phyloP scores from a whole-genome alignment of 2,797 vertebrate species.

The Ctenosaura bakeri region DNA sequence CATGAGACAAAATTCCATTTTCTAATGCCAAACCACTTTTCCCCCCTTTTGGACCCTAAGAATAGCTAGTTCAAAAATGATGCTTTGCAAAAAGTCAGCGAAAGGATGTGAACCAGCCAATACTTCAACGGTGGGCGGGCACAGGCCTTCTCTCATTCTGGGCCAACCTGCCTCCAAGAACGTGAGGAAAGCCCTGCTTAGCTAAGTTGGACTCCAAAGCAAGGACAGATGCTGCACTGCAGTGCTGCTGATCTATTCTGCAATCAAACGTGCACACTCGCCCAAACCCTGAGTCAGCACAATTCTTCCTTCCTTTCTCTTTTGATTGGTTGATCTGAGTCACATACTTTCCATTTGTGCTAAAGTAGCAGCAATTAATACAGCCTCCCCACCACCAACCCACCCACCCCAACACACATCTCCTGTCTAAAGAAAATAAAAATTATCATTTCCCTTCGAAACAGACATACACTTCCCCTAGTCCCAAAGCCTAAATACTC shows the following conservation, averaged over 20 bases:
- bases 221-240: constrained; percentile 83
- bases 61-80: constrained; percentile 66
- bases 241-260: constrained; percentile 85
- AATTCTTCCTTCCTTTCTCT: constrained; percentile 75
- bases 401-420: constrained; percentile 57
- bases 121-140: constrained; percentile 26
- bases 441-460: constrained; percentile 18
- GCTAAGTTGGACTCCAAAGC: constrained; percentile 72
- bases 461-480: constrained; percentile 1
- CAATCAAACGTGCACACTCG: constrained; percentile 86
- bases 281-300: constrained; percentile 89
- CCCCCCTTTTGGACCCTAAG: constrained; percentile 30
- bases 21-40: constrained; percentile 69
- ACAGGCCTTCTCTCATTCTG: constrained; percentile 57
- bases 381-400: constrained; percentile 44
- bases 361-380: constrained; percentile 68
- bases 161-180: constrained; percentile 65
- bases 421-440: constrained; percentile 21
- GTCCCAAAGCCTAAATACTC: constrained; percentile 69
- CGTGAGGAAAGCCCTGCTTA: constrained; percentile 69
- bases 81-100: constrained; percentile 51
- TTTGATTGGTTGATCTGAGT: constrained; percentile 86
- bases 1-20: constrained; percentile 71
- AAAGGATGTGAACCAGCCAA: constrained; percentile 35
- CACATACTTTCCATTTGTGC: constrained; percentile 80